Conservation (phyloP, 2,797 vertebrate species). For the Melanotaenia maccullochi region DNA sequence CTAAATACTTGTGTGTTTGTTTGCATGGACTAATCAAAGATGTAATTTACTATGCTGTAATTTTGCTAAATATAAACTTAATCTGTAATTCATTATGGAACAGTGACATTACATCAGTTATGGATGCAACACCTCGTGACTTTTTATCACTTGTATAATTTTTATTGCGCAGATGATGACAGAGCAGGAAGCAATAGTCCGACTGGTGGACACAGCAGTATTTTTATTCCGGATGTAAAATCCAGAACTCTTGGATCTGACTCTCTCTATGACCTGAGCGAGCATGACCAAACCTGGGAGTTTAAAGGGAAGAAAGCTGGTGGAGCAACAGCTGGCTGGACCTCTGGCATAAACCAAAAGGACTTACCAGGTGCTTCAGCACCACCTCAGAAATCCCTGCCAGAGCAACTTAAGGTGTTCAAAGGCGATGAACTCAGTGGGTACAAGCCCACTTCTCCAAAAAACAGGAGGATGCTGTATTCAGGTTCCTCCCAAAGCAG, state of each 20-base stretch:
- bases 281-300: conserved; percentile 89
- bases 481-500: conserved; percentile 83
- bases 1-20: conserved; percentile 3
- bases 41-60: not conserved
- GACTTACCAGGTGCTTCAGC: conserved; percentile 55
- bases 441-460: conserved; percentile 89
- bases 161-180: conserved; percentile 81
- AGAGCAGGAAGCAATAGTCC: conserved; percentile 84
- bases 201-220: conserved; percentile 82
- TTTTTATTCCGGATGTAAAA: conserved; percentile 88
- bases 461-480: conserved; percentile 94
- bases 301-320: conserved; percentile 82
- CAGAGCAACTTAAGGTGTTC: conserved; percentile 97
- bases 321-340: conserved; percentile 83
- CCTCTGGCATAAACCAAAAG: conserved; percentile 61
- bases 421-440: conserved; percentile 86
- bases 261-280: conserved; percentile 87
- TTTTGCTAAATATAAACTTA: not conserved
- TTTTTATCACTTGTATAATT: conserved; percentile 25
- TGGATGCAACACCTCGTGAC: not conserved
- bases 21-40: conserved; percentile 1
- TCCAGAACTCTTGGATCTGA: conserved; percentile 87
- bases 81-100: not conserved
- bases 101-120: not conserved
- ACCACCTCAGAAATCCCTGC: conserved; percentile 81